Evolutionary conservation across 2,113 vertebrate genomes (phyloP).

Genomic region (Atherinomorus stipes): DNA sequence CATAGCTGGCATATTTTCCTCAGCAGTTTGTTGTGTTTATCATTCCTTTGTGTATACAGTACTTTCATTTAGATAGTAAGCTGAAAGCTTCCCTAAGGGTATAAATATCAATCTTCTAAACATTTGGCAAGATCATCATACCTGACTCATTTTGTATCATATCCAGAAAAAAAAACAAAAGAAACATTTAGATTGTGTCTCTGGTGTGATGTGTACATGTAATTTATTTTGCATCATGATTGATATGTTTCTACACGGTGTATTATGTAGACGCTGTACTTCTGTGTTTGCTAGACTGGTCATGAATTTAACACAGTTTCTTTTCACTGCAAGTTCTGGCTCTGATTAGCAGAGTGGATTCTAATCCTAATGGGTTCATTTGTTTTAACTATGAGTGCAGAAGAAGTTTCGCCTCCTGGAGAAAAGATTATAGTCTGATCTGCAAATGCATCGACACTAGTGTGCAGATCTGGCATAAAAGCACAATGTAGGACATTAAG

Average conservation of each 20-base stretch:
- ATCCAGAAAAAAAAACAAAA: not conserved
- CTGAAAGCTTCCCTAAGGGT: not conserved
- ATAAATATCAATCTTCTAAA: not conserved
- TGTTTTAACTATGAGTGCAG: constrained; percentile 19
- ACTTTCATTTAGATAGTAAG: constrained; percentile 14
- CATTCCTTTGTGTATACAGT: not conserved
- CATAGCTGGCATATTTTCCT: constrained; percentile 23
- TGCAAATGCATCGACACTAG: constrained; percentile 15
- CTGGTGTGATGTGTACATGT: not conserved
- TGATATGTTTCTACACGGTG: not conserved
- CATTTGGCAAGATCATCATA: not conserved
- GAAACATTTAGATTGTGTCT: not conserved
- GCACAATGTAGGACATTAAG: constrained; percentile 18
- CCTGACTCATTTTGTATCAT: not conserved
- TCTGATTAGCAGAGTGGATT: constrained; percentile 17
- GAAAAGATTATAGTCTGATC: not conserved
- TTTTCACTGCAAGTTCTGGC: not conserved
- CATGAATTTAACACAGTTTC: constrained; percentile 19
- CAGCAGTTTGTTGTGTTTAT: not conserved
- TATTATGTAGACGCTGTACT: not conserved
- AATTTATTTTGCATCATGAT: not conserved
- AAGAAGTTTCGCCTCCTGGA: constrained; percentile 7
- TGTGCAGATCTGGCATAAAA: constrained; percentile 23
- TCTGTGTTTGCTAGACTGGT: constrained; percentile 5
- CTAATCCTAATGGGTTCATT: constrained; percentile 20